Evolutionary conservation across 2,888 invertebrate genomes (phyloP).

Genomic region (Apocheima hispidaria): DNA sequence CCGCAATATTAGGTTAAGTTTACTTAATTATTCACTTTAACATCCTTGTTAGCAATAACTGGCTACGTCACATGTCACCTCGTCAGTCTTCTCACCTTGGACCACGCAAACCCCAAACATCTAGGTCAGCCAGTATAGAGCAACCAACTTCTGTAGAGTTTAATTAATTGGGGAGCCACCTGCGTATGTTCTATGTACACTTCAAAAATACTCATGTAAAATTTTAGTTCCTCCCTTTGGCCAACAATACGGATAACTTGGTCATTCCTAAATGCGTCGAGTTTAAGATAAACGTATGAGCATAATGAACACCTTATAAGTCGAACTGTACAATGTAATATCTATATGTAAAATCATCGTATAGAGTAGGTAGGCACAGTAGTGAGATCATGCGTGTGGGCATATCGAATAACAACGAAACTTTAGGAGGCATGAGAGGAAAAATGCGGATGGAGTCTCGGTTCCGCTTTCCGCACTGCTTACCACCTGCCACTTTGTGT

Average conservation of each 20-base stretch:
- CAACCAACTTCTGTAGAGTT: background rate
- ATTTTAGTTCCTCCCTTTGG: background rate
- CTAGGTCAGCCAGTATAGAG: conserved; percentile 24
- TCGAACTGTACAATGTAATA: conserved; percentile 18
- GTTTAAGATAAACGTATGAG: conserved; percentile 8
- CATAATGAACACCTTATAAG: conserved; percentile 22
- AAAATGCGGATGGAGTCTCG: conserved; percentile 62
- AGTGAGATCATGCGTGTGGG: conserved; percentile 56
- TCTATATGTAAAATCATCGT: conserved; percentile 19
- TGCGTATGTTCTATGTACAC: background rate
- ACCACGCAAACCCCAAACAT: conserved; percentile 23
- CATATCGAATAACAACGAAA: conserved; percentile 72
- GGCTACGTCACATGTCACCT: conserved; percentile 25
- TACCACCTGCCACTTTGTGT: conserved; percentile 48
- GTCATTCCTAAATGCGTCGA: background rate
- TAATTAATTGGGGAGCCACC: background rate
- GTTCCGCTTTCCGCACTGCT: conserved; percentile 72
- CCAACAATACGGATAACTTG: background rate
- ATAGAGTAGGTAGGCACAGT: conserved; percentile 1
- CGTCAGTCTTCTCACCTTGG: conserved; percentile 26
- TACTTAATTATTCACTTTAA: background rate
- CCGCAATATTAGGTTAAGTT: too few relatives aligned
- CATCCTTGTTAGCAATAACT: background rate
- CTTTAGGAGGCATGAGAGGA: conserved; percentile 64
- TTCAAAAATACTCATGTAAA: too few relatives aligned